Base-by-base conservation (phyloP, 2,797 vertebrate species). In the Prionace glauca region DNA sequence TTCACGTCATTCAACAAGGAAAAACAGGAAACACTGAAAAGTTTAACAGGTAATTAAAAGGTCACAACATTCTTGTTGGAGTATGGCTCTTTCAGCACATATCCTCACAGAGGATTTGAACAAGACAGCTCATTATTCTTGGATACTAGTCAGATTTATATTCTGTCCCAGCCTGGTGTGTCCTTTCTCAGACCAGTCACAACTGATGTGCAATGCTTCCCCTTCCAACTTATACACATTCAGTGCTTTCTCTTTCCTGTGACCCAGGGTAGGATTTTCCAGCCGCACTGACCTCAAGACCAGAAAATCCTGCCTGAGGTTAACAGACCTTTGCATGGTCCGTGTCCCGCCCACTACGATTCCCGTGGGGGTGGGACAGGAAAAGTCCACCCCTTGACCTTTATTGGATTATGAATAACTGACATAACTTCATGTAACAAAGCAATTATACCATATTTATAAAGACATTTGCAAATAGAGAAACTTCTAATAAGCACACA, bases 1-100 rank as follows among this genome's bases (percentile, higher is more conserved):
- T 99, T 97, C 99, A 99, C 41, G 99, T 99, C 96, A 99, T 99
- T 96, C 99, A 99, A 96, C 98, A 99, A 97, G 99, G 99, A 95
- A 99, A 99, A 98, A 99, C 99, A 0, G 98, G 98, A 96, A 99
- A 99, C 97, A 99, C 99, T 0, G 99, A 99, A 96, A 99, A 99
- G 96, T 99, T 99, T 97, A 98, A 98, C 97, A 98, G 98, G 99
- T 98, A 95, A 97, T 97, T 98, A 69, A 90, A 29, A n/a, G 12
- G 56, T 90, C 87, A 62, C 29, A 14, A 32, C 50, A 84, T 41
- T 41, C 5, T 56, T 65, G 72, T 32, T 79, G 45, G 14, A 50
- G 26, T 71, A 36, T 36, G 62, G 22, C 29, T 79, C 10, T 56
- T 79, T 41, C 16, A 81, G n/a, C 20, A 41, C 79, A 41, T 36